Evolutionary conservation across 2,888 invertebrate genomes (phyloP), one percentile per base, ranked within the genome.

Genomic region (Apamea sordens): DNA sequence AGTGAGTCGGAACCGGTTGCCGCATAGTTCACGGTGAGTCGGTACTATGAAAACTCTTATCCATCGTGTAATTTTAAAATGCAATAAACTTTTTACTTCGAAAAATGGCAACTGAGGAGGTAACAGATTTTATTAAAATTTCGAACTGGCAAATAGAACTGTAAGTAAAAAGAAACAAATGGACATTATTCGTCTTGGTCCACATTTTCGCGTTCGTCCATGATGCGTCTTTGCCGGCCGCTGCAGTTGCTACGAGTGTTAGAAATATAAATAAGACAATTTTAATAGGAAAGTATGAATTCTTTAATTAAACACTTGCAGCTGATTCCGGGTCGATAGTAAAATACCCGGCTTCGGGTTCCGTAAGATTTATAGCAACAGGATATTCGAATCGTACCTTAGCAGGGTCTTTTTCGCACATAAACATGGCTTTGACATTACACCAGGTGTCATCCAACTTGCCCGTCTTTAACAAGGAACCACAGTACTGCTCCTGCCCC

Each of bases 391-490:
- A 76, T 28, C 67, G 47, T 28, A 2, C 6, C 18, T 77, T 67
- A 4, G 18, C 18, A 0, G 77, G 77, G 18, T 77, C 65, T 18
- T 67, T 77, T 77, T 77, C 77, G 18, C 77, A 76, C 11, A 77
- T 59, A 47, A 59, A 77, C 36, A 76, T 59, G n/a, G 77, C 59
- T 50, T 67, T 76, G 8, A 47, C 67, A 18, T 67, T 8, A 24
- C 77, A 77, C 77, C 67, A 77, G 24, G 77, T 76, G 36, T 77
- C 77, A 36, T 77, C 77, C 36, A 77, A 59, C 11, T 47, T 67
- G 1, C 77, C 77, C 1, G 56, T 59, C 28, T 67, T 59, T 24
- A 77, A 13, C 11, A 77, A 41, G 2, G 77, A 67, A 0, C 77
- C 77, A 5, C 76, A 77, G 24, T 67, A 76, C 56, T 77, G 77